A percentile compares a stretch with the other conserved stretches of the same genome.
Evolutionary conservation across 2,113 vertebrate genomes (phyloP).

Genomic region (Sphyrna mokarran): DNA sequence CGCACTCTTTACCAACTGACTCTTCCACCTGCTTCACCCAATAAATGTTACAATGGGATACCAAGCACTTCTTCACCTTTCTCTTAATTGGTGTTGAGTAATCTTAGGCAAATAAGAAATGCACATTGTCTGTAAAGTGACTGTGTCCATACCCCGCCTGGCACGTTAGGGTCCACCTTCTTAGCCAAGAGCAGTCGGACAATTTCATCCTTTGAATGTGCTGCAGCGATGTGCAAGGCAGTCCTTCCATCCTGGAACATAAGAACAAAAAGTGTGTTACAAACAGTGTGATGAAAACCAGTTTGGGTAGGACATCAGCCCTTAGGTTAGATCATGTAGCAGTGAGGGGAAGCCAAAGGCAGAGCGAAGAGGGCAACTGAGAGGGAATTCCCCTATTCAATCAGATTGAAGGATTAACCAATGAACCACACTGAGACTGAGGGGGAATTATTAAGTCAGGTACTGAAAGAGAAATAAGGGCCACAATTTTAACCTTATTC

Average conservation of each 20-base stretch:
- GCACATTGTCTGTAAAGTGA: neutral
- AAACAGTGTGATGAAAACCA: neutral
- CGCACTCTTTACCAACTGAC: neutral
- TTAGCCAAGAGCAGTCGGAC: slow-evolving; percentile 45
- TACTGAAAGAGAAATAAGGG: neutral
- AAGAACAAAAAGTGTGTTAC: neutral
- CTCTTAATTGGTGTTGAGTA: neutral
- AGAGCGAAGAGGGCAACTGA: neutral
- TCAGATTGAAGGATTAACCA: neutral
- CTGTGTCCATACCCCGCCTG: slow-evolving; percentile 47
- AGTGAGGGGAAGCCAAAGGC: no score
- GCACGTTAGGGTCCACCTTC: slow-evolving; percentile 45
- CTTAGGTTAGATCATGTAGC: no score
- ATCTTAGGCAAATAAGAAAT: neutral
- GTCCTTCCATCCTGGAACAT: slow-evolving; percentile 46
- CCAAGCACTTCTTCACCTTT: neutral
- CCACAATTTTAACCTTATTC: no score
- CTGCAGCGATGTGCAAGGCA: slow-evolving; percentile 45
- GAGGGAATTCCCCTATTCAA: neutral
- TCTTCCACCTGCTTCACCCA: neutral
- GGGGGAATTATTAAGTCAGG: neutral
- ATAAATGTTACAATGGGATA: neutral
- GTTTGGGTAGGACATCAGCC: neutral
- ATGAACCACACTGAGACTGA: neutral
- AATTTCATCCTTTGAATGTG: slow-evolving; percentile 48